Base-by-base conservation (phyloP, 2,113 vertebrate species). In the Neoarius graeffei region DNA sequence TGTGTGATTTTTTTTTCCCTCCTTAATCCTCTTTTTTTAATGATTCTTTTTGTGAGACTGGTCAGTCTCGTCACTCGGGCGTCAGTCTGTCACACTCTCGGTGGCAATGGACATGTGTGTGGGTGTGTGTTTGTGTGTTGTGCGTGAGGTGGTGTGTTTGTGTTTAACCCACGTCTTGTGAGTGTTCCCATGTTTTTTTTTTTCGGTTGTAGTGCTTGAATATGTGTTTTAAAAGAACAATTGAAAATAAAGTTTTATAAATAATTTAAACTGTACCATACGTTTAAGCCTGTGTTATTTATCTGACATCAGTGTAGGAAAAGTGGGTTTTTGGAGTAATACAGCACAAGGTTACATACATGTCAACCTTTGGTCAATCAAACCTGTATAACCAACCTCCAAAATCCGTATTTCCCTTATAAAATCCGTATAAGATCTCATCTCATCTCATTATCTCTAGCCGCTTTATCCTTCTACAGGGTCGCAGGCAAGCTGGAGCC, bases 221-320 rank as follows among this genome's bases (percentile, higher is more conserved):
- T 77, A 73, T 91, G 88, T 92, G 82, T 84, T 84, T 90, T 88
- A 89, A 91, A 91, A 92, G 88, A 91, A 81, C 88, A 92, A 91
- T 90, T 93, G 80, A 93, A 90, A 93, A 93, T 94, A 94, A 94
- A 93, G 93, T 94, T 95, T 95, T 94, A 91, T 94, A 94, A 94
- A 95, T 93, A 93, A 95, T 93, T 92, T 89, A 11, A 91, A 79
- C 76, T 76, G 56, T 62, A 73, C 13, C 1, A 35, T 56, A 52
- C 0, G 69, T 42, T 74, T 11, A 60, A 11, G 56, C 3, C 5
- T 59, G 20, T 4, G 7, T 59, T 57, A 13, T 85, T 85, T 57
- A 19, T 52, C 42, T 52, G 25, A 27, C 19, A 3, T 2, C 13
- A 27, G 13, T 56, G 56, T 74, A 10, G 71, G 71, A 8, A 73